A percentile compares a stretch with the other conserved stretches of the same genome.
These are phyloP conservation scores for Drymonia ruficornis DNA, from an alignment of 2,888 invertebrate genomes.

Conservation along the genomic window DNA sequence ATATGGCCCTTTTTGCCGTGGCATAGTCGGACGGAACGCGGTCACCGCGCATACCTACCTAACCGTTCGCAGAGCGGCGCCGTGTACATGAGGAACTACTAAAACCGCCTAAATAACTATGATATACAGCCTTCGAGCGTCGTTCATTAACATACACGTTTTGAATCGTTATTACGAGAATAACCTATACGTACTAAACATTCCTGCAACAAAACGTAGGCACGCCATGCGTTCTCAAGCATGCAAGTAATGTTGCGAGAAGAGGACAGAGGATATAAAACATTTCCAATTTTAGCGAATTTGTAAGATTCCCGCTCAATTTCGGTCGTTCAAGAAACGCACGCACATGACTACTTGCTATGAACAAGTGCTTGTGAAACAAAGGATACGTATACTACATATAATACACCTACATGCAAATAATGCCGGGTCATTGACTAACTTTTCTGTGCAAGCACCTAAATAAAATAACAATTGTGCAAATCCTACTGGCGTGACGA, in stretches of 20 bases:
- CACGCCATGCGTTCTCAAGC: conserved; percentile 43
- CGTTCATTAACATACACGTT: conserved; percentile 31
- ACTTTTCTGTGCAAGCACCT: conserved; percentile 52
- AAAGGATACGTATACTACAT: conserved; percentile 61
- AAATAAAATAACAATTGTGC: conserved; percentile 56
- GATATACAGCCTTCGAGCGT: conserved; percentile 26
- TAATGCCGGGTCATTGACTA: conserved; percentile 81
- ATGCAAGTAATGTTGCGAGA: conserved; percentile 53
- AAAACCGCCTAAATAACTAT: conserved; percentile 50
- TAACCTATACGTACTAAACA: conserved; percentile 30
- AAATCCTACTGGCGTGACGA: conserved; percentile 32
- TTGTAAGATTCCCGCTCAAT: conserved; percentile 44
- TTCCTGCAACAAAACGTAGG: conserved; percentile 19
- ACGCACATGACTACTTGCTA: conserved; percentile 18
- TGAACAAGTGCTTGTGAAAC: conserved; percentile 51
- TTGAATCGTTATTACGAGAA: conserved; percentile 18
- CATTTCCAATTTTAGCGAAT: conserved; percentile 31
- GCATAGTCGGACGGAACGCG: conserved; percentile 72
- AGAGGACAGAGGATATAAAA: conserved; percentile 49
- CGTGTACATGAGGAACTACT: conserved; percentile 46
- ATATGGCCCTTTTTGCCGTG: conserved; percentile 69
- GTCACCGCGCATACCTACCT: conserved; percentile 69
- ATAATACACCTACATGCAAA: conserved; percentile 72
- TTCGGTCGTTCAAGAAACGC: conserved; percentile 19
- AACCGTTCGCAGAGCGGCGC: conserved; percentile 57